Conservation (phyloP, 2,113 vertebrate species). For the Megaleporinus macrocephalus region DNA sequence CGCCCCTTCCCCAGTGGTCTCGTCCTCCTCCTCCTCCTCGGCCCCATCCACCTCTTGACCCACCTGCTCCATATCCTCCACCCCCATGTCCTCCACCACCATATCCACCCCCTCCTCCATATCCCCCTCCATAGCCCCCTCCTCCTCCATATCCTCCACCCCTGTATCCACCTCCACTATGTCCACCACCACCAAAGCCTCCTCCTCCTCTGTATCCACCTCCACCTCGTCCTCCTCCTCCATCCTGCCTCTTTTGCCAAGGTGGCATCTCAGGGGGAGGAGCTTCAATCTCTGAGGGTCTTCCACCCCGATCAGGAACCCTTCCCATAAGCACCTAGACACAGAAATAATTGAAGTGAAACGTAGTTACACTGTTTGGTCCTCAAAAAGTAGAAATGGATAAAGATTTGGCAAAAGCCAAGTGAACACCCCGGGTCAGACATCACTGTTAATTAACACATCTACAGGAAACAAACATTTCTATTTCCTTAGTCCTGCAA, state of each 20-base stretch:
- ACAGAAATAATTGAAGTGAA: not conserved
- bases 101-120: constrained; percentile 59
- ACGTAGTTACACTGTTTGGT: too few relatives aligned
- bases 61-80: constrained; percentile 60
- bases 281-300: constrained; percentile 89
- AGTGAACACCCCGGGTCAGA: too few relatives aligned
- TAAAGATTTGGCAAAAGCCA: too few relatives aligned
- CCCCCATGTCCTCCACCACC: constrained; percentile 68
- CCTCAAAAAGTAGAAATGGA: too few relatives aligned
- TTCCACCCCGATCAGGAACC: constrained; percentile 93
- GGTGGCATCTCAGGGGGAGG: constrained; percentile 94
- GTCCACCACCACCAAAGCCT: constrained; percentile 65
- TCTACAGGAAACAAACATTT: too few relatives aligned
- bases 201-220: constrained; percentile 63
- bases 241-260: constrained; percentile 92
- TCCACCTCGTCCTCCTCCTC: constrained; percentile 74
- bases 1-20: not conserved
- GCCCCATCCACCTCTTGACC: constrained; percentile 61
- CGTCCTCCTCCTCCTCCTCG: constrained; percentile 56
- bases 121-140: constrained; percentile 62
- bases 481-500: too few relatives aligned
- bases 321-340: constrained; percentile 92
- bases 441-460: too few relatives aligned
- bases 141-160: constrained; percentile 64
- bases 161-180: constrained; percentile 66